These are phyloP conservation scores for Bos taurus DNA, from an alignment of 2,113 vertebrate genomes.

Conservation along the genomic window ARS-UCD2.0 NC_037336.1:47894501-47895000, in stretches of 20 bases:
- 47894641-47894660: too few relatives aligned
- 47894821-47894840: constrained; percentile 37
- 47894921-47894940: constrained; percentile 31
- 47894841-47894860: constrained; percentile 4
- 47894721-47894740: constrained; percentile 54
- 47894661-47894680: too few relatives aligned
- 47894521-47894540: too few relatives aligned
- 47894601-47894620: too few relatives aligned
- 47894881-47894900: constrained; percentile 16
- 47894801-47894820: background rate
- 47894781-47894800: constrained; percentile 40
- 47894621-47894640: too few relatives aligned
- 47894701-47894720: too few relatives aligned
- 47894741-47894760: constrained; percentile 22
- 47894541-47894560: too few relatives aligned
- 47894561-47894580: too few relatives aligned
- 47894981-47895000: background rate
- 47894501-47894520: constrained; percentile 40
- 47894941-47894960: constrained; percentile 16
- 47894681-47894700: fast-evolving
- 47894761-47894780: constrained; percentile 49
- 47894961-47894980: background rate
- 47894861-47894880: constrained; percentile 60
- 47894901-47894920: constrained; percentile 38
- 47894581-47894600: too few relatives aligned